Evolutionary conservation across 2,888 invertebrate genomes (phyloP), one percentile per base, ranked within the genome.

Genomic region (Stenurella melanura): DNA sequence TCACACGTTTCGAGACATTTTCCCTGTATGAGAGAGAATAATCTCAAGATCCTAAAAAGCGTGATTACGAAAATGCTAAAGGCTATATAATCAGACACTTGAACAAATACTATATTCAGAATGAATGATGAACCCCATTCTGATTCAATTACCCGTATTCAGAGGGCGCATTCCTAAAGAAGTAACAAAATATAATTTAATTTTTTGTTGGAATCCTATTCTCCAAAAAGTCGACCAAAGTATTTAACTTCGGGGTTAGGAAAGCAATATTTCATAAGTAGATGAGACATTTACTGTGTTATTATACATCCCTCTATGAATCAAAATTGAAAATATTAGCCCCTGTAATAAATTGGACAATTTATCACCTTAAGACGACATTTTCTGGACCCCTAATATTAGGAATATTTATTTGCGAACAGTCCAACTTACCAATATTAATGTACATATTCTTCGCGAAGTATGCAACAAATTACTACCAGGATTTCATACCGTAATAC

Each of bases 301-400:
- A 50, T 21, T 67, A 42, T 50, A 67, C 61, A 56, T 57, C 56
- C 56, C 57, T 26, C 9, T 57, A 68, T 57, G 68, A 68, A 68
- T 68, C 69, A 57, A 17, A 50, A 34, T 69, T 69, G 34, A 58
- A 63, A 63, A 69, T 58, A 69, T 69, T 69, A 69, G 57, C 34
- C 57, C 7, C 7, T 58, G 38, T 69, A 57, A 69, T 69, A 69
- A 69, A 57, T 69, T 69, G 57, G 30, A 38, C 57, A 57, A 69
- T 69, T 69, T 69, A 58, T 69, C 69, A 58, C 58, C 69, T 34
- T 34, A 69, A 69, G 69, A 57, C 54, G 68, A 68, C 58, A 69
- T 69, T 57, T 57, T 69, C 38, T 57, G 58, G 57, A 69, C 69
- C 69, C 21, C 34, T 58, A 58, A 69, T 69, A 69, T 69, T 11